A percentile compares a stretch with the other conserved stretches of the same genome.
phyloP scores from a whole-genome alignment of 2,113 vertebrate genomes.

The Lucifuga dentata region DNA sequence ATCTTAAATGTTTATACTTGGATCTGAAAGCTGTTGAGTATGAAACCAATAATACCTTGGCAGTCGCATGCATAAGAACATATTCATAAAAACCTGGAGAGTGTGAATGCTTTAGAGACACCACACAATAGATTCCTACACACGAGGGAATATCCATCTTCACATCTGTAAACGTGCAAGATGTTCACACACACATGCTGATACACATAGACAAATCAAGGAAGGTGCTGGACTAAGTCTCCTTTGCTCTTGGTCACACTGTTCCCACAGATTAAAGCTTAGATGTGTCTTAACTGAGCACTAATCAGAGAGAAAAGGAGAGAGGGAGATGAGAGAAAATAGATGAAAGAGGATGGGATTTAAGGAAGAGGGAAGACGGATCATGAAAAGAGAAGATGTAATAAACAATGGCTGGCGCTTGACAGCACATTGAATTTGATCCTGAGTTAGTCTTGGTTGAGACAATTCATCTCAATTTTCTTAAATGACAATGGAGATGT shows the following conservation, averaged over 20 bases:
- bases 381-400: slow-evolving; percentile 17
- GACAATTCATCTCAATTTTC: slow-evolving; percentile 67
- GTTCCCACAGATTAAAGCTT: slow-evolving; percentile 31
- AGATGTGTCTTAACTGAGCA: neutral
- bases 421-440: slow-evolving; percentile 37
- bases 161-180: too few species aligned
- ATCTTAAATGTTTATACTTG: too few species aligned
- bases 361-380: slow-evolving; percentile 7
- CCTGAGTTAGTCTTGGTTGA: slow-evolving; percentile 29
- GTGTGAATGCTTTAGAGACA: too few species aligned
- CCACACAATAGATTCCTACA: too few species aligned
- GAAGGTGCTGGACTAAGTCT: neutral
- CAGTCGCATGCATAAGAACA: too few species aligned
- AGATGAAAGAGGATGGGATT: slow-evolving; percentile 11
- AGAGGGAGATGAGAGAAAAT: neutral
- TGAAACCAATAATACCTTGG: too few species aligned
- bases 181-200: too few species aligned
- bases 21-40: too few species aligned
- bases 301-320: slow-evolving; percentile 2
- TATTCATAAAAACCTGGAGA: too few species aligned
- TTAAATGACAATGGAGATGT: slow-evolving; percentile 14
- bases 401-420: slow-evolving; percentile 5
- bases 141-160: too few species aligned
- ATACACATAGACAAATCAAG: neutral
- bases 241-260: slow-evolving; percentile 23